Evolutionary conservation across 2,888 invertebrate species (phyloP).

Genomic region (Plemyria rubiginata): DNA sequence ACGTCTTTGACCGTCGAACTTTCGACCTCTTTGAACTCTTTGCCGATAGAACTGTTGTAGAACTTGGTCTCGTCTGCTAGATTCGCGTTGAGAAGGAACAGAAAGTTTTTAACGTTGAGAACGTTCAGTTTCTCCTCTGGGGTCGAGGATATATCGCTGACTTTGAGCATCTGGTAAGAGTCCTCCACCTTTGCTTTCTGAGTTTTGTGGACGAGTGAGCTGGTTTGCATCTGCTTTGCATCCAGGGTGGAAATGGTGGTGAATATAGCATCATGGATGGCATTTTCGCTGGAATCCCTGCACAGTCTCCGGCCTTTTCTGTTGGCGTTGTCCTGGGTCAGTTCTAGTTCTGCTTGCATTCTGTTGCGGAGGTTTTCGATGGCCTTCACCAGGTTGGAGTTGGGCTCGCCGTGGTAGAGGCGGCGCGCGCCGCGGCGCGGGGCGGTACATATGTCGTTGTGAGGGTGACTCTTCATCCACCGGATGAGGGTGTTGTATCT

Average conservation of each 20-base stretch:
- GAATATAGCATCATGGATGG: slow-evolving; percentile 3
- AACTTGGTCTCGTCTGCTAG: slow-evolving; percentile 1
- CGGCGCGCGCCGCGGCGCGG: slow-evolving; percentile 68
- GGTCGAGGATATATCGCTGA: slow-evolving; percentile 4
- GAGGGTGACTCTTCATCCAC: slow-evolving; percentile 79
- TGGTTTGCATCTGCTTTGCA: not conserved
- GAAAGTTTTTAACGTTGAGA: slow-evolving; percentile 1
- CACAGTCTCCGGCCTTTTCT: not conserved
- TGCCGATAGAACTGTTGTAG: slow-evolving; percentile 3
- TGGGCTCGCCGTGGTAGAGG: slow-evolving; percentile 53
- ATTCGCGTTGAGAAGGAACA: slow-evolving; percentile 6
- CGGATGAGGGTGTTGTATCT: slow-evolving; percentile 73
- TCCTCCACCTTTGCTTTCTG: slow-evolving; percentile 2
- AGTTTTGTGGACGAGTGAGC: not conserved
- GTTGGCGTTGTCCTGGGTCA: not conserved
- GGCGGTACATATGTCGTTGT: slow-evolving; percentile 60
- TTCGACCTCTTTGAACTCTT: not conserved
- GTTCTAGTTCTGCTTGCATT: slow-evolving; percentile 5
- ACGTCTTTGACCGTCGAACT: not conserved
- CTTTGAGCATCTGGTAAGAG: not conserved
- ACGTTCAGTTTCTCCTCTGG: not conserved
- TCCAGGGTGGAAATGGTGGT: not conserved
- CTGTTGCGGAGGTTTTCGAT: not conserved
- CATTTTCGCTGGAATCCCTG: not conserved
- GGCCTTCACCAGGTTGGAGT: slow-evolving; percentile 8